Conservation (phyloP, 2,797 vertebrate genomes). For the Takifugu ocellatus region DNA sequence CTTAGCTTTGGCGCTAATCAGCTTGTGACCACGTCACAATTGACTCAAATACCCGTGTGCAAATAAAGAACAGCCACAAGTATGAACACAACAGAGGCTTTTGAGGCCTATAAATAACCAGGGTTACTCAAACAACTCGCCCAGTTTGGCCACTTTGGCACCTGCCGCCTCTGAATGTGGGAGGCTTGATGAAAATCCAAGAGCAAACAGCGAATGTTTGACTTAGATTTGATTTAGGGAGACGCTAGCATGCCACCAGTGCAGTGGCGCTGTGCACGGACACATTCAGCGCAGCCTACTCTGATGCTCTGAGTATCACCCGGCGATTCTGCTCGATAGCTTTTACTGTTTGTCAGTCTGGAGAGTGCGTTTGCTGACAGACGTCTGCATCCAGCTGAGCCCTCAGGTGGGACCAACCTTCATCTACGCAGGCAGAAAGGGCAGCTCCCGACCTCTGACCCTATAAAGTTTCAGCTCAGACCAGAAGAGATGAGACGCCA, state of each 20-base stretch:
- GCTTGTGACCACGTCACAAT: constrained; percentile 29
- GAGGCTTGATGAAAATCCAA: constrained; percentile 20
- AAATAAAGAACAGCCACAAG: constrained; percentile 21
- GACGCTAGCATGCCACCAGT: constrained; percentile 15
- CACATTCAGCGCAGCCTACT: too few species aligned
- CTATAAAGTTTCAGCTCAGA: constrained; percentile 8
- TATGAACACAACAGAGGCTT: constrained; percentile 11
- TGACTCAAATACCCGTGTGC: constrained; percentile 23
- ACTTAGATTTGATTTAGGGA: constrained; percentile 31
- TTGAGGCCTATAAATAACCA: constrained; percentile 34
- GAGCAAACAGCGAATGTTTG: constrained; percentile 43
- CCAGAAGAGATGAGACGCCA: constrained; percentile 18
- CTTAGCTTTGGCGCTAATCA: constrained; percentile 33
- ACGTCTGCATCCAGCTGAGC: constrained; percentile 5
- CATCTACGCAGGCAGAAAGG: constrained; percentile 32
- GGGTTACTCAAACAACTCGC: constrained; percentile 28
- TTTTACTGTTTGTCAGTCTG: background rate
- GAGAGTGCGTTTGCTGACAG: background rate
- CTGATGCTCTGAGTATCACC: background rate
- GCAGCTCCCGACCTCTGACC: constrained; percentile 40
- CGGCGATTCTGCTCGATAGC: too few species aligned
- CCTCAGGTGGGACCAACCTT: constrained; percentile 23
- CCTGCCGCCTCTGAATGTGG: background rate
- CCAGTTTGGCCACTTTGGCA: constrained; percentile 11
- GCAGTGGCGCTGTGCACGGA: background rate